Conservation (phyloP, 2,888 invertebrate genomes). For the Bruchidius siliquastri region DNA sequence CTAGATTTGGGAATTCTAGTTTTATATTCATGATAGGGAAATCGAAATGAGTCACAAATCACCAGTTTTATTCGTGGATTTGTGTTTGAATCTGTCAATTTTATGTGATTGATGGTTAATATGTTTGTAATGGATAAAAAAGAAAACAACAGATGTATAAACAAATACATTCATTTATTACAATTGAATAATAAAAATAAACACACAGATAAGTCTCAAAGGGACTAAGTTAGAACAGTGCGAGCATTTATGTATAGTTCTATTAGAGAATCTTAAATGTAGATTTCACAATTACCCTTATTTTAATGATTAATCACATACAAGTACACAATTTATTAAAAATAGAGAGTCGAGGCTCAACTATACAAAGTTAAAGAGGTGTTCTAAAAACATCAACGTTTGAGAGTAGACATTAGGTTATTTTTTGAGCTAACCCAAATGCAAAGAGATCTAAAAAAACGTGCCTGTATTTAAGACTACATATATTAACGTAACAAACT, state of each 20-base stretch:
- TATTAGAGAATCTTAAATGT: neutral
- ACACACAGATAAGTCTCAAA: constrained; percentile 3
- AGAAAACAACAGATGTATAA: neutral
- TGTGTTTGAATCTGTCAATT: too few relatives aligned
- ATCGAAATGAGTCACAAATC: too few relatives aligned
- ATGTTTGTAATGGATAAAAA: too few relatives aligned
- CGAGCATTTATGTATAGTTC: neutral
- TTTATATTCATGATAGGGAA: too few relatives aligned
- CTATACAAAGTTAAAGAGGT: neutral
- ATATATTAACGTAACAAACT: too few relatives aligned
- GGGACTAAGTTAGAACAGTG: neutral
- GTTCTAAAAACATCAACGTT: neutral
- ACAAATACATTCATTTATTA: constrained; percentile 12
- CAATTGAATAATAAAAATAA: constrained; percentile 17
- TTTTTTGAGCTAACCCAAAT: too few relatives aligned
- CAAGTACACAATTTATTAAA: neutral
- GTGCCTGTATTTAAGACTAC: too few relatives aligned
- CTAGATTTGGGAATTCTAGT: too few relatives aligned
- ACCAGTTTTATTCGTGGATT: too few relatives aligned
- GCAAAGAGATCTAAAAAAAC: too few relatives aligned
- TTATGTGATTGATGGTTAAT: too few relatives aligned
- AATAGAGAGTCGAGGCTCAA: neutral
- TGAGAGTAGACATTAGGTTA: neutral
- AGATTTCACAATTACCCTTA: neutral
- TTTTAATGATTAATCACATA: neutral